Evolutionary conservation across 2,797 vertebrate species (phyloP), one percentile per base, ranked within the genome.

Genomic region (Labroides dimidiatus): DNA sequence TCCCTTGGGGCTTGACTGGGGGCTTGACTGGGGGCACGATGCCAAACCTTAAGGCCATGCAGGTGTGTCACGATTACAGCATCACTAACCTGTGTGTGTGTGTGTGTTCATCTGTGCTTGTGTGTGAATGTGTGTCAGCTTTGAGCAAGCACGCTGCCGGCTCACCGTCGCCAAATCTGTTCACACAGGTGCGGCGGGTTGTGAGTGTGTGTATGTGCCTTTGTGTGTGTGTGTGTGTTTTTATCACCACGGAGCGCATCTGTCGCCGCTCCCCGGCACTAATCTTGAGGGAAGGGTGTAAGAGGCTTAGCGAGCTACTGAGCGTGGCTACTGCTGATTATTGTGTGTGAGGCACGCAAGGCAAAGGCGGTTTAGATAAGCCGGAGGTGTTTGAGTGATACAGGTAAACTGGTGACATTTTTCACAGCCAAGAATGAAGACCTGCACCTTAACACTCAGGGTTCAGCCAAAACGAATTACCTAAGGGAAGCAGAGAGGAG

Each of bases 211-310:
- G 55, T 51, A 41, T 50, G 56, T 47, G 59, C 63, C 45, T 64
- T 39, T 78, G 75, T 67, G 53, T 75, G 69, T 73, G 72, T 78
- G 74, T 78, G 74, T 89, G 79, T 90, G 72, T 92, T 89, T 92
- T 88, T 92, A 92, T 93, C 92, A 87, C 89, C 91, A 85, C 81
- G 49, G 86, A 88, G 91, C 87, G 89, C 91, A 93, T 94, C 93
- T 94, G 93, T 94, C 91, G 90, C 93, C 88, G 90, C 91, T 93
- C 91, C 89, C 91, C 91, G 92, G 87, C 85, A 91, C 92, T 94
- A 95, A 94, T 94, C 93, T 94, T 92, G 89, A 93, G 92, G 94
- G 92, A 94, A 93, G 93, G 92, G 90, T 92, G 91, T 94, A 95
- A 95, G 94, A 93, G 92, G 94, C 93, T 95, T 95, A 94, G 88